Evolutionary conservation across 2,113 vertebrate species (phyloP).

Genomic region (Otis tarda): DNA sequence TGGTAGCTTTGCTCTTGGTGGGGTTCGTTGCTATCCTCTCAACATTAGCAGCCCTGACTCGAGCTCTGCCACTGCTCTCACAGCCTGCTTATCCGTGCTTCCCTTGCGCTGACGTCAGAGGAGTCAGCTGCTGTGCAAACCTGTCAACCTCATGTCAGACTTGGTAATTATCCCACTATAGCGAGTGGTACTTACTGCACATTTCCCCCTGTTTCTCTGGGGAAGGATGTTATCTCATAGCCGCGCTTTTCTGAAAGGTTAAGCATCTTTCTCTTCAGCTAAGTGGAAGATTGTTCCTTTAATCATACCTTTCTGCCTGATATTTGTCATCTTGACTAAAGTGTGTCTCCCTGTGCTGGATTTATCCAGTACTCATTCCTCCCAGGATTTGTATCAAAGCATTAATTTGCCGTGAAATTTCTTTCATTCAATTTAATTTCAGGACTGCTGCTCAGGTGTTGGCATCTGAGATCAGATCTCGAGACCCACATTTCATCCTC

Average conservation of each 20-base stretch:
- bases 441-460: background rate
- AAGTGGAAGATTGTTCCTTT: conserved; percentile 31
- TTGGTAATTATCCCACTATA: background rate
- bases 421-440: conserved; percentile 32
- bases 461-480: conserved; percentile 3
- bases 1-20: background rate
- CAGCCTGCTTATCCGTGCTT: background rate
- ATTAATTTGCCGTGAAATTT: background rate
- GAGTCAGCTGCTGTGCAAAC: conserved; percentile 38
- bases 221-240: background rate
- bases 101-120: background rate
- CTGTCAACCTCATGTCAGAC: background rate
- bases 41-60: background rate
- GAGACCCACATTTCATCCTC: background rate
- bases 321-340: conserved; percentile 33
- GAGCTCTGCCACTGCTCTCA: background rate
- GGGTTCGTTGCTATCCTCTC: background rate
- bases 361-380: background rate
- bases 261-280: conserved; percentile 20
- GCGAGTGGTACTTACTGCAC: background rate
- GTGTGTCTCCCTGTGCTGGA: background rate
- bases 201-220: background rate
- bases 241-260: conserved; percentile 1
- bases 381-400: conserved; percentile 10
- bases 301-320: conserved; percentile 31